A percentile compares a stretch with the other conserved stretches of the same genome.
Evolutionary conservation across 2,797 vertebrate genomes (phyloP).

Genomic region (Hippocampus kuda): DNA sequence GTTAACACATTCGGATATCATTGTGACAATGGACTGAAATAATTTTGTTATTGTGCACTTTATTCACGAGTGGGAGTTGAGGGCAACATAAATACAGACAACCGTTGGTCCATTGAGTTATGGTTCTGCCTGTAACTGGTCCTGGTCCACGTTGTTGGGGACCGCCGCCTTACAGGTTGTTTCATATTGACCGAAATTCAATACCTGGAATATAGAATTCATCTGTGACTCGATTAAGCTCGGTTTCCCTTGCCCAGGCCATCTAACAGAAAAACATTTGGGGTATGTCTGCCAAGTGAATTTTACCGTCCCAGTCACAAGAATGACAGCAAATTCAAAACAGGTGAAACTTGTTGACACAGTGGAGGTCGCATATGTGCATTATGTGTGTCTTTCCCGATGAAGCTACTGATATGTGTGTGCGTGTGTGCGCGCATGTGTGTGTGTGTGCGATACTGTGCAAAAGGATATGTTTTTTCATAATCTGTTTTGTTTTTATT

Average conservation of each 20-base stretch:
- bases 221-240: slow-evolving; percentile 19
- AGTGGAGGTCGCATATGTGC: slow-evolving; percentile 21
- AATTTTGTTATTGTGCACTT: slow-evolving; percentile 1
- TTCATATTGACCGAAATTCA: slow-evolving; percentile 18
- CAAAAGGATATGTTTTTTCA: neutral
- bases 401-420: slow-evolving; percentile 60
- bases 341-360: slow-evolving; percentile 14
- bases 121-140: neutral
- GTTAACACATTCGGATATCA: neutral
- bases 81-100: neutral
- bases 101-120: neutral
- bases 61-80: neutral
- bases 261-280: slow-evolving; percentile 10
- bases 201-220: slow-evolving; percentile 2
- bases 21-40: neutral
- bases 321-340: slow-evolving; percentile 20
- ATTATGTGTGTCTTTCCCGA: slow-evolving; percentile 17
- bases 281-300: slow-evolving; percentile 12
- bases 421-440: too few relatives aligned
- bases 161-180: slow-evolving; percentile 10
- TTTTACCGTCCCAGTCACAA: slow-evolving; percentile 7
- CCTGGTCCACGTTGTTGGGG: neutral
- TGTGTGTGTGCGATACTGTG: too few relatives aligned
- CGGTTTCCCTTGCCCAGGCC: slow-evolving; percentile 12
- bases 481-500: slow-evolving; percentile 7